phyloP scores from a whole-genome alignment of 1,140 invertebrate genomes.

The Pristionchus pacificus region DNA sequence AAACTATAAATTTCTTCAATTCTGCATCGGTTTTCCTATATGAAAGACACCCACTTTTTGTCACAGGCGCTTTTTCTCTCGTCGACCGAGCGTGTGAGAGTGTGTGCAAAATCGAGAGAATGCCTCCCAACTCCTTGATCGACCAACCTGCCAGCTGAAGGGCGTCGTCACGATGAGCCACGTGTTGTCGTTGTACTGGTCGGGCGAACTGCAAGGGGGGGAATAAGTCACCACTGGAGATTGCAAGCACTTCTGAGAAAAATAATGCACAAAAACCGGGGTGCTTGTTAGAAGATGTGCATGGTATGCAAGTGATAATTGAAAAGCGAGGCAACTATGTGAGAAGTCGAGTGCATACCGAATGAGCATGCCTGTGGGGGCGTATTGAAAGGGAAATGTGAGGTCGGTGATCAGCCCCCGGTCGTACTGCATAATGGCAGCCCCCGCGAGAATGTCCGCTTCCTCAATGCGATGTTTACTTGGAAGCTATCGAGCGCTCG shows the following conservation, averaged over 20 bases:
- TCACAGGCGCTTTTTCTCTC: too few species aligned
- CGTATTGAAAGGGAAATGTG: conserved; percentile 38
- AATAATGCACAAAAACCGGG: neutral
- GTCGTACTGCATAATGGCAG: conserved; percentile 38
- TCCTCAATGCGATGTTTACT: conserved; percentile 17
- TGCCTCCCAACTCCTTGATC: neutral
- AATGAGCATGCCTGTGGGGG: conserved; percentile 36
- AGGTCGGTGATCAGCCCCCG: conserved; percentile 35
- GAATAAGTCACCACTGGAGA: neutral
- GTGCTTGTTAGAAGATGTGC: too few species aligned
- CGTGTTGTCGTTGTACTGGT: conserved; percentile 35
- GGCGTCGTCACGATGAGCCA: conserved; percentile 37
- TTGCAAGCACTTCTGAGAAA: neutral
- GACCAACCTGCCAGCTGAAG: conserved; percentile 28
- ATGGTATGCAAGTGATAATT: too few species aligned
- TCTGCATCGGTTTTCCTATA: too few species aligned
- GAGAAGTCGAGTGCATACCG: conserved; percentile 11
- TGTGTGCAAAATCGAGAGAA: too few species aligned
- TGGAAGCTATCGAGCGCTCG: too few species aligned
- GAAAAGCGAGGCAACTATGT: too few species aligned
- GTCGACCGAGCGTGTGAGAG: too few species aligned
- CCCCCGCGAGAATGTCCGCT: conserved; percentile 39
- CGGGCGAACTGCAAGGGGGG: conserved; percentile 21
- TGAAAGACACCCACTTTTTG: too few species aligned
- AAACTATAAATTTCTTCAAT: too few species aligned